Conservation (phyloP, 92 coral and sea anemone genomes). For the Blastomussa wellsi region DNA sequence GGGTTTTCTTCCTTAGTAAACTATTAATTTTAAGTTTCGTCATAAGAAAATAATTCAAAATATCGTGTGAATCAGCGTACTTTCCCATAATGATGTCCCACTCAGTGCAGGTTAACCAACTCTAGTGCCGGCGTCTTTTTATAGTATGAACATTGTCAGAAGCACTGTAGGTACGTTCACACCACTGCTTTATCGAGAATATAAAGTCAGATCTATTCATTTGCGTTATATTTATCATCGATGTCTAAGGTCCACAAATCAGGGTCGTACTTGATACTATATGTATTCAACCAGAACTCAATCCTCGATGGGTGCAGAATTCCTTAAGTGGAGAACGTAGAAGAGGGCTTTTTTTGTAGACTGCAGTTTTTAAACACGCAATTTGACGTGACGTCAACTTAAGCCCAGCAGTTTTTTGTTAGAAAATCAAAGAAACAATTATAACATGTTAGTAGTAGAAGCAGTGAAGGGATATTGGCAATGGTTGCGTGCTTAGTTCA, state of each 20-base stretch:
- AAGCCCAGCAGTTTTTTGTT: not conserved
- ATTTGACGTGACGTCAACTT: not conserved
- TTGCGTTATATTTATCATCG: not conserved
- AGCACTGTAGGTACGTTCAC: no score
- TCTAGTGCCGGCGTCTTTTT: no score
- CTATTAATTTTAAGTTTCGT: no score
- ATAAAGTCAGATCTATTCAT: no score
- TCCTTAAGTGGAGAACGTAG: no score
- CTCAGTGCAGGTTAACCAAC: no score
- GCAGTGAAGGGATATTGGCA: not conserved
- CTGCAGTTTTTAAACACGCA: not conserved
- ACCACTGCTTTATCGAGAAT: not conserved
- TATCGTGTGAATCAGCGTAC: no score
- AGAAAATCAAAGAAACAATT: not conserved
- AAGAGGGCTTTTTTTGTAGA: not conserved
- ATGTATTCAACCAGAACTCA: not conserved
- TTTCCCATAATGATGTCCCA: no score
- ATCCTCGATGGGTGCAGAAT: not conserved
- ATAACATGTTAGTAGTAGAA: not conserved
- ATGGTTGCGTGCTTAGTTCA: not conserved
- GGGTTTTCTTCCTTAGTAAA: no score
- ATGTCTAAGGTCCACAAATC: not conserved
- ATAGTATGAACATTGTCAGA: no score
- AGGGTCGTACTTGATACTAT: no score
- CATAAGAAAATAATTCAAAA: no score